Evolutionary conservation across 2,888 invertebrate genomes (phyloP).

Genomic region (Andricus quercusramuli): DNA sequence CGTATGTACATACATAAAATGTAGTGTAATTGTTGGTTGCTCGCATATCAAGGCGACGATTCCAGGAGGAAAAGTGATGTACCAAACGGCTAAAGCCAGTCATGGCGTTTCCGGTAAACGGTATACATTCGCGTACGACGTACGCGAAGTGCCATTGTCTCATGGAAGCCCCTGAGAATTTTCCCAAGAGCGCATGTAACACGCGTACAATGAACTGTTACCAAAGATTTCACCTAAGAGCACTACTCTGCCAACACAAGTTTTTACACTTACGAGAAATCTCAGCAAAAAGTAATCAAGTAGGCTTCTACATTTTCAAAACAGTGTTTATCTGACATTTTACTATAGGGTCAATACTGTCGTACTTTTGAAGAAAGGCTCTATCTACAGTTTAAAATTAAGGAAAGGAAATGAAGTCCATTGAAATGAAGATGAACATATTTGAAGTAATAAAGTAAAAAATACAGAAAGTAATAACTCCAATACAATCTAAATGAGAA

Average conservation of each 20-base stretch:
- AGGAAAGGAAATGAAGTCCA: no score
- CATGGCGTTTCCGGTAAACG: slow-evolving; percentile 73
- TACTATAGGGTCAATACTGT: no score
- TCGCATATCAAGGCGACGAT: slow-evolving; percentile 31
- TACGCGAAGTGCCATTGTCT: slow-evolving; percentile 64
- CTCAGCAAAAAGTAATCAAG: background rate
- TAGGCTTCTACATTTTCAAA: background rate
- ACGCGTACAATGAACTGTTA: slow-evolving; percentile 70
- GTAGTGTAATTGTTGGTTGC: background rate
- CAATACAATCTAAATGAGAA: no score
- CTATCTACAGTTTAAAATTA: no score
- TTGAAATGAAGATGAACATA: no score
- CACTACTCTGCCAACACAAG: slow-evolving; percentile 29
- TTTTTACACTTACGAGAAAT: slow-evolving; percentile 33
- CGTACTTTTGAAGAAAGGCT: no score
- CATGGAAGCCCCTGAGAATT: slow-evolving; percentile 70
- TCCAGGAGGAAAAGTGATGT: slow-evolving; percentile 67
- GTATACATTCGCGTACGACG: slow-evolving; percentile 66
- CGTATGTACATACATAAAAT: background rate
- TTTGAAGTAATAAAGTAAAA: no score
- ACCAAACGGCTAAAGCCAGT: slow-evolving; percentile 68
- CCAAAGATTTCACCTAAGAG: slow-evolving; percentile 65
- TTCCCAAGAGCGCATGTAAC: slow-evolving; percentile 72
- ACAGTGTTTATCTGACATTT: no score
- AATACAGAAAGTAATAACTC: no score